phyloP scores from a whole-genome alignment of 35 echinoderm and acorn worm species.

The Diadema setosum region DNA sequence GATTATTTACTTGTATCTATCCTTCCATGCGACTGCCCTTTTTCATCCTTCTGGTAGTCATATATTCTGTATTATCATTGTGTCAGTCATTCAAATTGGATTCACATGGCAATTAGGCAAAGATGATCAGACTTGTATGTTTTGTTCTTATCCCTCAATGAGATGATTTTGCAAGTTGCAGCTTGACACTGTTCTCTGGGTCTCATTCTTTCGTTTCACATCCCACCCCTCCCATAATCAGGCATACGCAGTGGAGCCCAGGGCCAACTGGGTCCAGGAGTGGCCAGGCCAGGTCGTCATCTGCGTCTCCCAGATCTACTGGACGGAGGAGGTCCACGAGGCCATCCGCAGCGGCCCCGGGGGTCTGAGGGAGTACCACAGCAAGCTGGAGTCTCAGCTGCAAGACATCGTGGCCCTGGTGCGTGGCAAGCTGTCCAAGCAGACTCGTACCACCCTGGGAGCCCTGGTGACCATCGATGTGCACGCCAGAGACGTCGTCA shows the following conservation, averaged over 20 bases:
- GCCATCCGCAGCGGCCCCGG: slow-evolving; percentile 77
- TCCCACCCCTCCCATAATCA: too few species aligned
- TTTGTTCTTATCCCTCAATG: too few species aligned
- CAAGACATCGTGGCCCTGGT: slow-evolving; percentile 79
- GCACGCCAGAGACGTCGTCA: slow-evolving; percentile 91
- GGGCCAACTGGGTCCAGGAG: slow-evolving; percentile 92
- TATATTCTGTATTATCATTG: too few species aligned
- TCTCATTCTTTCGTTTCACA: too few species aligned
- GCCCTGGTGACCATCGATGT: slow-evolving; percentile 94
- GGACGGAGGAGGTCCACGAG: slow-evolving; percentile 94
- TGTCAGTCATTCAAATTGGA: too few species aligned
- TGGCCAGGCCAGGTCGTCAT: slow-evolving; percentile 99
- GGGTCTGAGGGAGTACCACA: slow-evolving; percentile 79
- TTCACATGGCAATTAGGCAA: too few species aligned
- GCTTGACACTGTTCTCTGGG: too few species aligned
- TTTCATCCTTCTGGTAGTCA: too few species aligned
- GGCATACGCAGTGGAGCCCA: slow-evolving; percentile 92
- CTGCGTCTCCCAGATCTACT: slow-evolving; percentile 98
- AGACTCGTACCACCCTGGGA: slow-evolving; percentile 84
- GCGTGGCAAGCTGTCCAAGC: slow-evolving; percentile 95
- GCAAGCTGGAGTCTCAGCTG: slow-evolving; percentile 77
- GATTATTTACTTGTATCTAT: too few species aligned
- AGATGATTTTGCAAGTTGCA: too few species aligned
- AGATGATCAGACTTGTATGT: too few species aligned
- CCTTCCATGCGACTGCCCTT: too few species aligned